A percentile compares a stretch with the other conserved stretches of the same genome.
phyloP scores from a whole-genome alignment of 2,113 vertebrate genomes.

The Alosa alosa region DNA sequence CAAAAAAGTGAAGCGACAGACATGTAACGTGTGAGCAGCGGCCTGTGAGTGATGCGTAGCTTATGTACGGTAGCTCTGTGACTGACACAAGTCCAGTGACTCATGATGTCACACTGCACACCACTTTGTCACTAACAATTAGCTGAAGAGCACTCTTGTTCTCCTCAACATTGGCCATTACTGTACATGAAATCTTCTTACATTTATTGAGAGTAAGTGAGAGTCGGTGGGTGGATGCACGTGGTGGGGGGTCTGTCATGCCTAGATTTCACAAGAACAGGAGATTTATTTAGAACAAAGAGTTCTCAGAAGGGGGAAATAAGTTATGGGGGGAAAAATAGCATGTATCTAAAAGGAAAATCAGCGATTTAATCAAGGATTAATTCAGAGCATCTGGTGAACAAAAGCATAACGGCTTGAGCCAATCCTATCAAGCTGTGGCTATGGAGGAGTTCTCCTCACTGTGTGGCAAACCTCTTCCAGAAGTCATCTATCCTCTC shows the following conservation, averaged over 20 bases:
- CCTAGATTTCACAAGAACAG: conserved; percentile 6
- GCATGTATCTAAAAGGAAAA: conserved; percentile 34
- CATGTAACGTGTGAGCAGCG: background rate
- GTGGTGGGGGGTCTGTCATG: background rate
- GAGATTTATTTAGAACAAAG: conserved; percentile 4
- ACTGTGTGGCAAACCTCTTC: conserved; percentile 15
- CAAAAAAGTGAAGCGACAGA: background rate
- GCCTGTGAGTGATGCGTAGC: background rate
- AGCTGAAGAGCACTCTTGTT: background rate
- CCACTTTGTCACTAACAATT: background rate
- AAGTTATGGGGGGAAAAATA: conserved; percentile 1
- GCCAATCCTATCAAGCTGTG: conserved; percentile 24
- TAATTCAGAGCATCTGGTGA: conserved; percentile 39
- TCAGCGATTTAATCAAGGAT: conserved; percentile 29
- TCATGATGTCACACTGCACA: background rate
- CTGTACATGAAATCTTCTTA: background rate
- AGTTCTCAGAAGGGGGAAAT: conserved; percentile 21
- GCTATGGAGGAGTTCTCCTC: conserved; percentile 11
- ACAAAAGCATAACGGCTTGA: conserved; percentile 33
- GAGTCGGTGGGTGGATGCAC: background rate
- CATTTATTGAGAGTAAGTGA: background rate
- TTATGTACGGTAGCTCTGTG: background rate
- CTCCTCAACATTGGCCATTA: background rate
- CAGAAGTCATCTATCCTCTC: background rate
- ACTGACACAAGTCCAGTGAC: background rate